These are phyloP conservation scores for Argentina silus DNA, from an alignment of 2,797 vertebrate genomes.

Conservation along the genomic window DNA sequence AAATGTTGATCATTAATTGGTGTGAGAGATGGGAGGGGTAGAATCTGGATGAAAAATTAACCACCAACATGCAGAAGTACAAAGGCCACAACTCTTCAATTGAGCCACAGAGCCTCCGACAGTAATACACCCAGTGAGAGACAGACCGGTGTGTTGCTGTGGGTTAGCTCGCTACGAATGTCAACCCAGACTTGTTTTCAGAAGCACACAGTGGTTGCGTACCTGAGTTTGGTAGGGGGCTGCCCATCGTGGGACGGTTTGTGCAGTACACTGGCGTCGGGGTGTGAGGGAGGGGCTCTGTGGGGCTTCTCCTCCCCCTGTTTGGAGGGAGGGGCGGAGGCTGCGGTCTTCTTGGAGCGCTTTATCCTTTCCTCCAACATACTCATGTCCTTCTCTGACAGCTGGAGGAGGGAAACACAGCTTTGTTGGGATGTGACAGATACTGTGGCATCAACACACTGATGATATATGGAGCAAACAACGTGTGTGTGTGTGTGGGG, in stretches of 20 bases:
- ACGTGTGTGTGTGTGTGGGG: slow-evolving; percentile 87
- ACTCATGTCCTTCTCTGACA: slow-evolving; percentile 99
- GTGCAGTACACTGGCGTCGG: slow-evolving; percentile 74
- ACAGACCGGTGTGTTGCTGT: too few relatives aligned
- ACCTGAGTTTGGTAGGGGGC: slow-evolving; percentile 87
- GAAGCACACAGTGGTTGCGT: slow-evolving; percentile 42
- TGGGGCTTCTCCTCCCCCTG: too few relatives aligned
- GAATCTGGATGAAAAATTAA: not conserved
- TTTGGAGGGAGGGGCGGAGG: slow-evolving; percentile 73
- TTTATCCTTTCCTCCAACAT: slow-evolving; percentile 98
- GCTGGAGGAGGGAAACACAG: slow-evolving; percentile 76
- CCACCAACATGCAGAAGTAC: not conserved
- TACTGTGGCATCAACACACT: slow-evolving; percentile 85
- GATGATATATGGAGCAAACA: slow-evolving; percentile 86
- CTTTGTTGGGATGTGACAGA: slow-evolving; percentile 89
- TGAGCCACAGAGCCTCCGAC: too few relatives aligned
- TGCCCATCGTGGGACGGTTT: slow-evolving; percentile 78
- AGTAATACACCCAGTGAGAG: slow-evolving; percentile 2
- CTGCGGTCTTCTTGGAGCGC: slow-evolving; percentile 87
- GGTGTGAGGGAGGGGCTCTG: slow-evolving; percentile 65
- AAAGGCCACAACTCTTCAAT: too few relatives aligned
- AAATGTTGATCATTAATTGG: too few relatives aligned
- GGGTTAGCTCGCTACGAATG: too few relatives aligned
- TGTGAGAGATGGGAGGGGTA: too few relatives aligned
- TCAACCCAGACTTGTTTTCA: too few relatives aligned